phyloP scores from a whole-genome alignment of 2,888 invertebrate genomes.

The Coelinius sp. region DNA sequence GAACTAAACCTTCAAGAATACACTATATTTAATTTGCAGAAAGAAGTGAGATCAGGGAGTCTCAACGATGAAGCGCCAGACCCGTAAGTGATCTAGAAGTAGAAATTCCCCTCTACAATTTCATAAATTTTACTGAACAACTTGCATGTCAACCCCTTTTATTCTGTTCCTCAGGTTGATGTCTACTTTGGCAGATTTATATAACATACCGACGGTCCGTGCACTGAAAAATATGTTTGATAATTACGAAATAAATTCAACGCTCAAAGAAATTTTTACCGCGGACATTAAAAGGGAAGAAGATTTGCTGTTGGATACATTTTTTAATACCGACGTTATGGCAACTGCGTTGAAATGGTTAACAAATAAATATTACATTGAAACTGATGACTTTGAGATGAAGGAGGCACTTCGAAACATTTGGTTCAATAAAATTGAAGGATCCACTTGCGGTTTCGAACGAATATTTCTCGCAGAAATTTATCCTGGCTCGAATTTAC shows the following conservation, averaged over 20 bases:
- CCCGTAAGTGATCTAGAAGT: conserved; percentile 60
- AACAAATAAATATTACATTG: conserved; percentile 54
- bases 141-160: background rate
- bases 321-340: conserved; percentile 61
- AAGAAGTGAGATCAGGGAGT: conserved; percentile 44
- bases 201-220: conserved; percentile 56
- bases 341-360: conserved; percentile 58
- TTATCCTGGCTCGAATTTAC: conserved; percentile 79
- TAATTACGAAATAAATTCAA: conserved; percentile 56
- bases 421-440: conserved; percentile 85
- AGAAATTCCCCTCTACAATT: too few relatives aligned
- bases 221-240: conserved; percentile 56
- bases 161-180: conserved; percentile 55
- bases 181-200: conserved; percentile 48
- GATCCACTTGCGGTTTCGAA: conserved; percentile 92
- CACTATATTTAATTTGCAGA: conserved; percentile 59
- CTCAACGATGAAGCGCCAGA: conserved; percentile 54
- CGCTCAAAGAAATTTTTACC: conserved; percentile 54
- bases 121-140: too few relatives aligned
- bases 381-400: conserved; percentile 72
- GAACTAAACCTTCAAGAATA: conserved; percentile 52
- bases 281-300: conserved; percentile 53
- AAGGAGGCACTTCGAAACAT: conserved; percentile 79
- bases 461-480: conserved; percentile 92
- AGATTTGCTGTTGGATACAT: conserved; percentile 56